Conservation (phyloP, 92 coral and sea anemone genomes). For the Actinernus sp. region DNA sequence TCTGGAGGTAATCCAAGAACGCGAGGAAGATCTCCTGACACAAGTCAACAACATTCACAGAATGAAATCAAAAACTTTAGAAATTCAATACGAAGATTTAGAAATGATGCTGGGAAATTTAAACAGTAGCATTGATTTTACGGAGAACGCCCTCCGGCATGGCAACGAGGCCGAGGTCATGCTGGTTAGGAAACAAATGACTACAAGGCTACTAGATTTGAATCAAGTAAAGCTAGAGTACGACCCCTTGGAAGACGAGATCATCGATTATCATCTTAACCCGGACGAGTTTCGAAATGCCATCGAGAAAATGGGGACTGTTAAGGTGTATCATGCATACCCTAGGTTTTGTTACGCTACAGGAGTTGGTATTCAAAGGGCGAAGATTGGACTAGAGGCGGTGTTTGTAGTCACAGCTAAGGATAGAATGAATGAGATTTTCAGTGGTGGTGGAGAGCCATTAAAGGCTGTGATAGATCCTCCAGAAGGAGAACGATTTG, state of each 20-base stretch:
- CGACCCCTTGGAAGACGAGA: slow-evolving; percentile 90
- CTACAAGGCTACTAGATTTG: slow-evolving; percentile 83
- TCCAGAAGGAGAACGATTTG: slow-evolving; percentile 83
- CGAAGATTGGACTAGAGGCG: slow-evolving; percentile 94
- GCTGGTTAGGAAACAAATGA: slow-evolving; percentile 91
- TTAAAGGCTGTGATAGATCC: slow-evolving; percentile 78
- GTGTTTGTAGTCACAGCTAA: slow-evolving; percentile 91
- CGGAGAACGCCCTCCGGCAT: slow-evolving; percentile 88
- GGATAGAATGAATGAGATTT: slow-evolving; percentile 89
- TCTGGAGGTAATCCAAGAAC: slow-evolving; percentile 78
- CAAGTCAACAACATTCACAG: slow-evolving; percentile 86
- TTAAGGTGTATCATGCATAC: slow-evolving; percentile 84
- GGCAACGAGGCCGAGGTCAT: slow-evolving; percentile 99
- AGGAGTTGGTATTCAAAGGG: slow-evolving; percentile 90
- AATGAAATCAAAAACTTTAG: slow-evolving; percentile 89
- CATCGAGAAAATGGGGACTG: slow-evolving; percentile 71
- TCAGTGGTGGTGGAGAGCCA: slow-evolving; percentile 87
- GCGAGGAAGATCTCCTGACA: slow-evolving; percentile 86
- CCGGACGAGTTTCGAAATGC: slow-evolving; percentile 91
- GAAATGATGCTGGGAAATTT: slow-evolving; percentile 91
- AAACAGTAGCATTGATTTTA: slow-evolving; percentile 91
- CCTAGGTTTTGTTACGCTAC: slow-evolving; percentile 93
- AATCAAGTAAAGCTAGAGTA: slow-evolving; percentile 77
- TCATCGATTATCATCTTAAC: slow-evolving; percentile 83
- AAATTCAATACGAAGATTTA: slow-evolving; percentile 80